Evolutionary conservation across 2,888 invertebrate species (phyloP), one percentile per base, ranked within the genome.

Genomic region (Aphidius colemani): DNA sequence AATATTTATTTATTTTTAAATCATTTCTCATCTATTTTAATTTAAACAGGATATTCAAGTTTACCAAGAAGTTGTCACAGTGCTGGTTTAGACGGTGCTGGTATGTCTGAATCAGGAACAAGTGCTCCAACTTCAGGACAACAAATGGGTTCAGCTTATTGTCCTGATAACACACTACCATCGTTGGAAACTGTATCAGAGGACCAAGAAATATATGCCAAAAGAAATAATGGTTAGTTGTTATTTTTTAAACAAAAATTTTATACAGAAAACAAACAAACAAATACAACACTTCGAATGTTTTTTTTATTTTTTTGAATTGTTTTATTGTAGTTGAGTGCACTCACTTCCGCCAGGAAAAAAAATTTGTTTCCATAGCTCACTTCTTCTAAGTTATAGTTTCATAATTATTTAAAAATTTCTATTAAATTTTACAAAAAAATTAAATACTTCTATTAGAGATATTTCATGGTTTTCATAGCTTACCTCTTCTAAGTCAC

Each of bases 41-140:
- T 57, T 57, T 57, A 57, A 53, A 53, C 79, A 92, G 93, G 93
- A 65, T 94, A 94, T 84, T 92, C 92, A 84, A 93, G 92, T 83
- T 85, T 94, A 75, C 93, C 94, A 41, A 87, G 94, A 69, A 93
- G 93, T 63, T 92, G 92, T 75, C 92, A 93, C 84, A 80, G 78
- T 79, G 82, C 80, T 75, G 84, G 80, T 72, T 81, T 75, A 73
- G 84, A 73, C 78, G 85, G 70, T 82, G 86, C 79, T 83, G 86
- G 86, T 70, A 83, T 87, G 72, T 83, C 85, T 70, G 85, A 86
- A 50, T 85, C 85, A 8, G 86, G 85, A 58, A 65, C 67, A 61
- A 67, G 66, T 39, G 83, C 84, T 30, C 86, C 86, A 4, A 86
- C 86, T 73, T 83, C 85, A 60, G 87, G 87, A 51, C 83, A 86